Evolutionary conservation across 2,797 vertebrate genomes (phyloP), one percentile per base, ranked within the genome.

Genomic region (Pteropus rufus): DNA sequence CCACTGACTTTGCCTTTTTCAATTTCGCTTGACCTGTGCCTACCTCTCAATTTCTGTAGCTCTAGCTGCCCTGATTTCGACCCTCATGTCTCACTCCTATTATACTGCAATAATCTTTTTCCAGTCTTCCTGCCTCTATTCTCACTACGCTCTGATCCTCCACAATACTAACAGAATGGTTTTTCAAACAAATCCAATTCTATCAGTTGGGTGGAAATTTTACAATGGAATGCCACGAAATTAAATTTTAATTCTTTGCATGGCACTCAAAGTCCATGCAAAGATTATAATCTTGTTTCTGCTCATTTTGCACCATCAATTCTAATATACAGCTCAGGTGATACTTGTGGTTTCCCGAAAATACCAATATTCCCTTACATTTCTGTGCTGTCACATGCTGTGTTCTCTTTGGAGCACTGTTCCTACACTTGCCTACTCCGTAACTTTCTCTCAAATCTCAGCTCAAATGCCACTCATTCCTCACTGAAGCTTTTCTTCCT

Each of bases 201-300:
- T 29, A 24, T 73, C 46, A 16, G 14, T 24, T 54, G 14, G 8
- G 23, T 72, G 23, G 29, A 73, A 90, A 56, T 64, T 62, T 84
- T 70, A 31, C 24, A 36, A n/a, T 44, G 44, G 54, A 36, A 62
- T 8, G 14, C 62, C 36, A 5, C 14, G 26, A 52, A 23, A 84
- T 67, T 54, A 56, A 34, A 31, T 19, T 49, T 26, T 77, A 82
- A 82, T 88, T 76, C 62, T 73, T 64, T 64, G 19, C 7, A 8
- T 56, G 44, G 36, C 41, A 77, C n/a, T 62, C 67, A 54, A 65
- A 73, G 77, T 81, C 64, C 69, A 58, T 49, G 15, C 49, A 49
- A 49, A 49, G 49, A 16, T 34, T 34, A 19, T 80, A 86, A 89
- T 92, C 26, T 54, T 34, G 15, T 88, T 75, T 76, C 69, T 56